Conservation (phyloP, 2,797 vertebrate genomes). For the Sciurus vulgaris region DNA sequence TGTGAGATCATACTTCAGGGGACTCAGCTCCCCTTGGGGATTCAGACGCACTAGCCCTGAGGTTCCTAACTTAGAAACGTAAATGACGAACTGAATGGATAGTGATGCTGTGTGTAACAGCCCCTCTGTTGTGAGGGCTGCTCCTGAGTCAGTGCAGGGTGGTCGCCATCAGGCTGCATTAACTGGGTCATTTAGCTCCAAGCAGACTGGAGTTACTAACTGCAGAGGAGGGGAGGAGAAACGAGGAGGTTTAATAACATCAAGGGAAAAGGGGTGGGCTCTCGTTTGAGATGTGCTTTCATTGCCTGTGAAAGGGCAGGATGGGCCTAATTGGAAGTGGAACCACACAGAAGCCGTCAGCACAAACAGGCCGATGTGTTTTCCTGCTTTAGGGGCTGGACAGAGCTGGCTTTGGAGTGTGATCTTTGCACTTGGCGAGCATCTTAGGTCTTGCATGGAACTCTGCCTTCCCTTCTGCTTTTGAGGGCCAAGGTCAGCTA, state of each 20-base stretch:
- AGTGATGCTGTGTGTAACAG: neutral
- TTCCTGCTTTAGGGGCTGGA: neutral
- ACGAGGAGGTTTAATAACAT: slow-evolving; percentile 49
- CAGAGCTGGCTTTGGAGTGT: neutral
- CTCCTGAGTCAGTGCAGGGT: neutral
- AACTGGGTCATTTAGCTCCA: slow-evolving; percentile 69
- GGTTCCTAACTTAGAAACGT: neutral
- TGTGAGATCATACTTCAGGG: slow-evolving; percentile 50
- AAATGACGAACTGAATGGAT: neutral
- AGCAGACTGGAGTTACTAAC: slow-evolving; percentile 49
- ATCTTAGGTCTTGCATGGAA: neutral
- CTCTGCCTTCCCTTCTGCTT: neutral
- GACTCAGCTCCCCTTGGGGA: neutral
- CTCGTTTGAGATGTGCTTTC: neutral
- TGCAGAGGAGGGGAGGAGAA: slow-evolving; percentile 60
- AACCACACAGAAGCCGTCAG: neutral
- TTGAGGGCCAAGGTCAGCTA: neutral
- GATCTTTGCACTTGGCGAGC: neutral
- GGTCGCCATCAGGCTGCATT: neutral
- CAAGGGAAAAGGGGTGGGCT: slow-evolving; percentile 44
- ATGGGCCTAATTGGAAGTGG: slow-evolving; percentile 13
- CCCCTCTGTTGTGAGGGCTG: neutral
- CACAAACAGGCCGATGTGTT: neutral
- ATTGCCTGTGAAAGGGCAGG: neutral
- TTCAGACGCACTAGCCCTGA: neutral